Percentiles rank a stretch among this genome's conserved stretches.
phyloP scores from a whole-genome alignment of 2,113 vertebrate genomes.

The Calidris pugnax region DNA sequence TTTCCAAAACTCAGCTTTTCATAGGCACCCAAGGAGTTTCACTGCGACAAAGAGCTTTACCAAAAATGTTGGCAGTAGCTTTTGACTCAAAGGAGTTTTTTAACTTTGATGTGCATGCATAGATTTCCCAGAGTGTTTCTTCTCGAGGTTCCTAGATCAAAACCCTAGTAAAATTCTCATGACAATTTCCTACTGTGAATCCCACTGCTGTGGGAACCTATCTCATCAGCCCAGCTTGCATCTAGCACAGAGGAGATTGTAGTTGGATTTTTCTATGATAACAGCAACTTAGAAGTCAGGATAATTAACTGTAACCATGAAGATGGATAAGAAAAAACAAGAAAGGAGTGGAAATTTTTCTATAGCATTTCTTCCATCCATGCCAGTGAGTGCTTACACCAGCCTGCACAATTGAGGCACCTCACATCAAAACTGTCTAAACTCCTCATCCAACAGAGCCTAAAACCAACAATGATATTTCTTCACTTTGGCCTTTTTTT shows the following conservation, averaged over 20 bases:
- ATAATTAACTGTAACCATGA: background rate
- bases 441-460: background rate
- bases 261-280: background rate
- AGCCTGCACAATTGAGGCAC: background rate
- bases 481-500: background rate
- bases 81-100: background rate
- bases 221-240: background rate
- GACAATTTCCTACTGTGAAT: background rate
- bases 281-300: background rate
- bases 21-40: accelerated
- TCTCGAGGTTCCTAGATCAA: background rate
- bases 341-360: background rate
- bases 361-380: background rate
- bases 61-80: background rate
- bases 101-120: background rate
- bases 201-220: background rate
- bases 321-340: background rate
- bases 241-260: background rate
- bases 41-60: background rate
- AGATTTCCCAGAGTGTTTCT: background rate
- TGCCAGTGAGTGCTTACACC: background rate
- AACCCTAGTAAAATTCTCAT: background rate
- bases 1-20: background rate
- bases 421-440: background rate
- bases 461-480: background rate